These are phyloP conservation scores for Cyprinodon brontotheroides DNA, from an alignment of 2,113 vertebrate genomes.

Conservation along the genomic window DNA sequence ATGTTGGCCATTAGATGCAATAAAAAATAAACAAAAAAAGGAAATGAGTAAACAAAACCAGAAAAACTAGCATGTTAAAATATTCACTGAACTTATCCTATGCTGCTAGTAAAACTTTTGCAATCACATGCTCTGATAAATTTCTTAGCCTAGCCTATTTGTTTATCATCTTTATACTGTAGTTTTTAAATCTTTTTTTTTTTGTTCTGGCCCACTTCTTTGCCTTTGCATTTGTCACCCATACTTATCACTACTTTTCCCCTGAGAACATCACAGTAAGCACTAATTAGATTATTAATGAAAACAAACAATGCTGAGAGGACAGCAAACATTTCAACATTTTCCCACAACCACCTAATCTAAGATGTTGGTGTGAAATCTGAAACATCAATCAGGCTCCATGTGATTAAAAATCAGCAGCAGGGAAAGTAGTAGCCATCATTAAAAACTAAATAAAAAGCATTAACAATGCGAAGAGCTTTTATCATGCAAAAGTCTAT, in stretches of 20 bases:
- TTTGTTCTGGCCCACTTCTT: too few relatives aligned
- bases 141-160: too few relatives aligned
- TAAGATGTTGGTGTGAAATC: background rate
- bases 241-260: too few relatives aligned
- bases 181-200: background rate
- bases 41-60: background rate
- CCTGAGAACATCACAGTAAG: background rate
- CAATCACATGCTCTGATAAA: background rate
- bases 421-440: background rate
- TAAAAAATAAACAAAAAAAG: background rate
- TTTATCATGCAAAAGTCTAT: background rate
- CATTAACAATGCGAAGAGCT: background rate
- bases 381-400: background rate
- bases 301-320: background rate
- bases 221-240: background rate
- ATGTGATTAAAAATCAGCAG: background rate
- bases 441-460: background rate
- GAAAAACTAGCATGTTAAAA: background rate
- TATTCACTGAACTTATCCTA: background rate
- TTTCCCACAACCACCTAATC: background rate
- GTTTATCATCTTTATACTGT: too few relatives aligned
- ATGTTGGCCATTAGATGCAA: background rate
- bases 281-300: background rate
- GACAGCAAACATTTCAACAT: background rate
- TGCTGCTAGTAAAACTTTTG: background rate